Base-by-base conservation (phyloP, 2,888 invertebrate genomes). In the Molanna angustata region DNA sequence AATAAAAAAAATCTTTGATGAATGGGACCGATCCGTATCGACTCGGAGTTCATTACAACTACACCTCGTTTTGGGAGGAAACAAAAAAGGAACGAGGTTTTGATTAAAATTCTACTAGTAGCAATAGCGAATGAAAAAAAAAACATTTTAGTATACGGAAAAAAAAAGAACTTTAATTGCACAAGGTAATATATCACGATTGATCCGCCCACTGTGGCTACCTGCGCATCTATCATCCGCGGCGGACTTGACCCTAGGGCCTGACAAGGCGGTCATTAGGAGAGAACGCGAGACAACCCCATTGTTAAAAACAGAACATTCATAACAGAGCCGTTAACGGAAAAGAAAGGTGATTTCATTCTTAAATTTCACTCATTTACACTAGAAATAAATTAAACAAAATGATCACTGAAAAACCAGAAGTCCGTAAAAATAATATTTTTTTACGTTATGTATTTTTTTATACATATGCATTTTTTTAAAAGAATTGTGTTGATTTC, bases 91-190 rank as follows among this genome's bases (percentile, higher is more conserved):
- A 49, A 44, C 46, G 45, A 19, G 47, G 13, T 39, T 47, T 59
- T 56, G 59, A 59, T 59, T 59, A 56, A 59, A 59, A 59, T 56
- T 59, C 56, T 56, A 46, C 44, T 45, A 51, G 56, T 45, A 44
- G 56, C 52, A 47, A 37, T 51, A 50, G 54, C 49, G 48, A 43
- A 52, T n/a, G n/a, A n/a, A n/a, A n/a, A n/a, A n/a, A n/a, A n/a
- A n/a, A n/a, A n/a, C n/a, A n/a, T n/a, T n/a, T 17, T n/a, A 13
- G 4, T 7, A 27, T 47, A 18, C 19, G 31, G 13, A 48, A 52
- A 40, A 48, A 41, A 53, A 49, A 56, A 54, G 48, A 51, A 50
- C 32, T 48, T 59, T 59, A 59, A 59, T 59, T 59, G 56, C 56
- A 52, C 33, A 31, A 16, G 52, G 59, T 59, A 59, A 59, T 59